Base-by-base conservation (phyloP, 37 sponge, comb jelly and placozoan genomes). In the Beroe forskalii region DNA sequence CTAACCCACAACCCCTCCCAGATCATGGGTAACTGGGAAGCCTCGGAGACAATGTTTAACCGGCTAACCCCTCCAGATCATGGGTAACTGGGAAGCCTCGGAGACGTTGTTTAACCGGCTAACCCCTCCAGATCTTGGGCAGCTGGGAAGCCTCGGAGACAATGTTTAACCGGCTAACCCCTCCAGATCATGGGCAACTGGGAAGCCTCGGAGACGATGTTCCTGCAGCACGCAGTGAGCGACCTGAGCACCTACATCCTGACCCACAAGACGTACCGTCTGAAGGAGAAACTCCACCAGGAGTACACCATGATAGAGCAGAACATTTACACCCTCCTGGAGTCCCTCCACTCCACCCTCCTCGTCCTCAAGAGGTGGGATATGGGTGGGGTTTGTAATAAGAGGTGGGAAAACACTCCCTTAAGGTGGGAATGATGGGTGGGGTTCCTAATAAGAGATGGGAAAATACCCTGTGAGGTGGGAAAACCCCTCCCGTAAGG, bases 221-320 rank as follows among this genome's bases (percentile, higher is more conserved):
- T 80, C 55, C 55, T 80, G 41, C 86, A 80, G 48, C 86, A 80
- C 31, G 86, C 86, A 8, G 55, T 80, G 1, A 44, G 55, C 48
- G 86, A 80, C 27, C 86, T 80, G 38, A 80, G 86, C 20, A 80
- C 86, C 40, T 80, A 80, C 30, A 80, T 80, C 40, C 86, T 80
- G 38, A 80, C 86, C 48, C 86, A 38, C 55, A 80, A 80, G 55
- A 80, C 55, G 0, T 80, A 80, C 31, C 37, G 86, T 22, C 86
- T 80, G 4, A 80, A 80, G 55, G 86, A 80, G 86, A 80, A 80
- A 48, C 86, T 80, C 1, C 86, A 80, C 30, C 86, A 80, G 55
- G 86, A 80, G 31, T 80, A 80, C 86, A 80, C 86, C 14, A 80
- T 80, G 4, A 80, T 80, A 9, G 86, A 80, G 31, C 86, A 80